Evolutionary conservation across 2,113 vertebrate genomes (phyloP).

Genomic region (Pteruthius melanotis): DNA sequence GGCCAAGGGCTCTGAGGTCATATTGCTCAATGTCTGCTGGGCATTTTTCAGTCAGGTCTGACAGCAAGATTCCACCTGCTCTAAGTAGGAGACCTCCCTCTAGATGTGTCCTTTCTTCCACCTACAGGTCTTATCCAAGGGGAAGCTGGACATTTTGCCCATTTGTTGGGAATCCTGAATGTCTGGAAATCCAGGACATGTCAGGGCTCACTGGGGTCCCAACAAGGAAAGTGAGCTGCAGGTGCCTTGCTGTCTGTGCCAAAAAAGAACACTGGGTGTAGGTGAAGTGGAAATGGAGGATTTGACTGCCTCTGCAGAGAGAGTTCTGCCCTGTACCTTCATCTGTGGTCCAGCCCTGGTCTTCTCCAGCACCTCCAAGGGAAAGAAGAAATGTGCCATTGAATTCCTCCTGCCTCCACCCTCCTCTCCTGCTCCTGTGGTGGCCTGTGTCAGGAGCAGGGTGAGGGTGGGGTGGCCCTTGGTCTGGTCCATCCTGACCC

Average conservation of each 20-base stretch:
- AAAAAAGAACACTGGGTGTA: rapidly evolving
- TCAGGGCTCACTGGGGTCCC: neutral
- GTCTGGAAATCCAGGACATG: neutral
- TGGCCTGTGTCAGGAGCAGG: neutral
- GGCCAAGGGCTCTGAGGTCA: neutral
- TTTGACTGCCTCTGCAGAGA: neutral
- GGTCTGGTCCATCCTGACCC: neutral
- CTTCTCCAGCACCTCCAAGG: neutral
- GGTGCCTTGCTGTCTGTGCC: neutral
- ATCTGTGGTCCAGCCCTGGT: neutral
- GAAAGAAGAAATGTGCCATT: neutral
- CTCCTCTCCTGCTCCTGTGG: neutral
- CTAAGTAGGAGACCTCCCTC: neutral
- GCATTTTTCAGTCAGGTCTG: neutral
- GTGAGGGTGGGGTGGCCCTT: neutral
- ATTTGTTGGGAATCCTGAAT: neutral
- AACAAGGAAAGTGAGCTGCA: neutral
- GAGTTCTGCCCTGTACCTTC: rapidly evolving
- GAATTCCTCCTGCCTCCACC: neutral
- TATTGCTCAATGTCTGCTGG: neutral
- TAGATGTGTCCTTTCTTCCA: neutral
- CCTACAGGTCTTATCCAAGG: neutral
- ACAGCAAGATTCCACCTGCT: neutral
- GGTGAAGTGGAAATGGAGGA: neutral
- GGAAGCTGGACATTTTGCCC: neutral